Base-by-base conservation (phyloP, 2,113 vertebrate genomes). In the Chitala chitala region DNA sequence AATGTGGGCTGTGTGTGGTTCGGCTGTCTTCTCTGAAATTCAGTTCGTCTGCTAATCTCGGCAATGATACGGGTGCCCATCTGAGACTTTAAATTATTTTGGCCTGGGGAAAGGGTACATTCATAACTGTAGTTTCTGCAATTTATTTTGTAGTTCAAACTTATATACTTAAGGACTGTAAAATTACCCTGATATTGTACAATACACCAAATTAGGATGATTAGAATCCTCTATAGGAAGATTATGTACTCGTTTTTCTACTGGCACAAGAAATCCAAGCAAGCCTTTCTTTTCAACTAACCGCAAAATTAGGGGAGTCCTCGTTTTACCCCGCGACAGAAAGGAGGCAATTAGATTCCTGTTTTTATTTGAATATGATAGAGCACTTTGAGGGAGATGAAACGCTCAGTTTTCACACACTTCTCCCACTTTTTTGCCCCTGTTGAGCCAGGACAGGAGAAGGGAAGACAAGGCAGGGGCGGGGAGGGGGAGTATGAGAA, bases 121-220 rank as follows among this genome's bases (percentile, higher is more conserved):
- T 75, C 44, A 24, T 68, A 58, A 69, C 40, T 69, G 69, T 38
- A 31, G n/a, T 40, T 22, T 54, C 36, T 56, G 26, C 31, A 77
- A 64, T 74, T 74, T 31, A 53, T 58, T 81, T 65, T 78, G 74
- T 80, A 79, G 82, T 81, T 71, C 78, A 55, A 68, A 63, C 64
- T 73, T 80, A 68, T 80, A 80, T 78, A 70, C 69, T 75, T 78
- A 82, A 83, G 68, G 78, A 76, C 58, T 75, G 78, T 80, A 79
- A 74, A 70, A 79, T 82, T 80, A 82, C 81, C 81, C 84, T 82
- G 76, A 85, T 84, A 78, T 80, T 82, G 73, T 75, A 86, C 80
- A 85, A 83, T 80, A 63, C 72, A 53, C 59, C 68, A 82, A 84
- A 87, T 85, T 79, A 80, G 75, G 54, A 70, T 85, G 79, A 78